Conservation (phyloP, 2,113 vertebrate genomes). For the Isurus oxyrinchus region DNA sequence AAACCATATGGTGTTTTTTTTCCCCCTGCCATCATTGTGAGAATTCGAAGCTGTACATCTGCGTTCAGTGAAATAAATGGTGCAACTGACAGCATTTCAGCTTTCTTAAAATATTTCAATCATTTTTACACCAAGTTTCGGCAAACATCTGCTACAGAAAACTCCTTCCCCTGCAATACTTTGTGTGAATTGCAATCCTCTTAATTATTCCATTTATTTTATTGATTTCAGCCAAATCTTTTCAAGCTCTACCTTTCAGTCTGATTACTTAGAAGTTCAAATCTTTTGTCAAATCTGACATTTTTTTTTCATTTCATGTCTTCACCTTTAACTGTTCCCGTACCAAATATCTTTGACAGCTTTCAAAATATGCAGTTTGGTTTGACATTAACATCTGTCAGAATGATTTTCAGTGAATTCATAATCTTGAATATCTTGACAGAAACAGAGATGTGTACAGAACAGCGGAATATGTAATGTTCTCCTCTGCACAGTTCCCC, state of each 20-base stretch:
- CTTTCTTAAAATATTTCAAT: conserved; percentile 76
- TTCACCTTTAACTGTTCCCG: conserved; percentile 9
- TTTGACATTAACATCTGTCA: conserved; percentile 34
- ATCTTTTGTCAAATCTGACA: conserved; percentile 27
- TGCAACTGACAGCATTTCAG: conserved; percentile 70
- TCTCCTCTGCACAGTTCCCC: neutral
- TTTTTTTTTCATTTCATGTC: neutral
- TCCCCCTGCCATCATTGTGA: conserved; percentile 76
- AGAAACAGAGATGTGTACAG: conserved; percentile 14
- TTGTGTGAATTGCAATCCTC: neutral
- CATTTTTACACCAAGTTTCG: conserved; percentile 66
- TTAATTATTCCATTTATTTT: conserved; percentile 33
- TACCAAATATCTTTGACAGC: conserved; percentile 16
- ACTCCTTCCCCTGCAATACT: conserved; percentile 33
- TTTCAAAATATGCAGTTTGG: conserved; percentile 23
- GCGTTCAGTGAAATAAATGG: conserved; percentile 74
- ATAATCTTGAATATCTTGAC: conserved; percentile 19
- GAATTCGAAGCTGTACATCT: conserved; percentile 79
- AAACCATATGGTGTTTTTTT: conserved; percentile 77
- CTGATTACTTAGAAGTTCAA: conserved; percentile 25
- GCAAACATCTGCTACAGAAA: conserved; percentile 65
- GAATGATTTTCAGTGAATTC: conserved; percentile 33
- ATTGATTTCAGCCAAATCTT: conserved; percentile 32
- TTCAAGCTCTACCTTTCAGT: conserved; percentile 30
- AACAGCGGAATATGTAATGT: conserved; percentile 20